Evolutionary conservation across 2,113 vertebrate species (phyloP).

Genomic region (Corythornis cristatus): DNA sequence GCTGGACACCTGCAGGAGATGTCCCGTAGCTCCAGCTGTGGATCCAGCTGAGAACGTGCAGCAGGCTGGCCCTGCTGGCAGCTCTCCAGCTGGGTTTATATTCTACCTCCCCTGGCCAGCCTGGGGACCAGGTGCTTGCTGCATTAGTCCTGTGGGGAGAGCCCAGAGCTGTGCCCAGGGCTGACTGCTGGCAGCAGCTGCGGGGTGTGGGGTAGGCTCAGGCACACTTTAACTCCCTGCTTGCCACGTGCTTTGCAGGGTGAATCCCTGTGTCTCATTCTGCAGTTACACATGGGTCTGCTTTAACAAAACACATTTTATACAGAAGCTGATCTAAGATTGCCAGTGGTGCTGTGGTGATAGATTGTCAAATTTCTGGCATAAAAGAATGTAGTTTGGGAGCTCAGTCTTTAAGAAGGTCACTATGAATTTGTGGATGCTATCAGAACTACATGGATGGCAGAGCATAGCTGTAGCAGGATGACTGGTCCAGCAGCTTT

Average conservation of each 20-base stretch:
- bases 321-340: not conserved
- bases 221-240: conserved; percentile 46
- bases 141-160: conserved; percentile 64
- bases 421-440: not conserved
- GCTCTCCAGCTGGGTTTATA: conserved; percentile 48
- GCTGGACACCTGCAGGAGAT: not conserved
- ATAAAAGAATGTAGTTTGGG: not conserved
- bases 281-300: not conserved
- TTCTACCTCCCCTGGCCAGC: conserved; percentile 15
- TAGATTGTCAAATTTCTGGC: not conserved
- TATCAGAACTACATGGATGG: not conserved
- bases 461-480: not conserved
- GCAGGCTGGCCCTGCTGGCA: conserved; percentile 18
- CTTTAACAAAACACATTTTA: not conserved
- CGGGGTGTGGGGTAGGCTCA: conserved; percentile 21
- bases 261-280: not conserved
- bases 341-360: not conserved
- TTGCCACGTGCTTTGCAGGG: not conserved
- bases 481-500: not conserved
- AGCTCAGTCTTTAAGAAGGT: not conserved
- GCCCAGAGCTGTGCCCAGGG: conserved; percentile 45
- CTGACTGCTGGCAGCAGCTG: conserved; percentile 66
- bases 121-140: conserved; percentile 52
- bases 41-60: conserved; percentile 20
- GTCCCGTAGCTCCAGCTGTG: not conserved